phyloP scores from a whole-genome alignment of 2,888 invertebrate genomes.

The Tuberolachnus salignus region DNA sequence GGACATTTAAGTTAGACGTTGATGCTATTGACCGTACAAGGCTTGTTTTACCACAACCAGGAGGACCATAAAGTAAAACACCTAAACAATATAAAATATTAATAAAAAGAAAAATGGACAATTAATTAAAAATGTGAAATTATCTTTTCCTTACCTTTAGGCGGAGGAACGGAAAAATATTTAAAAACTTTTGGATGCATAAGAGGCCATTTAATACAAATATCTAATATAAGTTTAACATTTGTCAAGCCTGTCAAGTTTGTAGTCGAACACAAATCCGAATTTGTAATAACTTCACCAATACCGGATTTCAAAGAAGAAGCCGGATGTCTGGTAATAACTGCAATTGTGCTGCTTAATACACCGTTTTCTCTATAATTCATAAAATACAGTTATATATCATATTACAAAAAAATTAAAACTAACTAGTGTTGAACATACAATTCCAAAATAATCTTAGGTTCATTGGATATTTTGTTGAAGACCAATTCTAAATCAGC shows the following conservation, averaged over 20 bases:
- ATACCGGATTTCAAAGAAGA: constrained; percentile 65
- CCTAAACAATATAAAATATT: constrained; percentile 62
- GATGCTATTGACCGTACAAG: constrained; percentile 68
- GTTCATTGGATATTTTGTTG: constrained; percentile 59
- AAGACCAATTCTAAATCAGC: constrained; percentile 66
- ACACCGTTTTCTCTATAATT: constrained; percentile 49
- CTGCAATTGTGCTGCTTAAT: constrained; percentile 58
- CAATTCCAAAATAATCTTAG: constrained; percentile 33
- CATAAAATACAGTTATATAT: constrained; percentile 47
- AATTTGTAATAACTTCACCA: constrained; percentile 62
- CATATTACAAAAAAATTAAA: constrained; percentile 3
- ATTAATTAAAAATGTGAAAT: not conserved
- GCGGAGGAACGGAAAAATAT: constrained; percentile 67
- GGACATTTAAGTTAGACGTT: constrained; percentile 66
- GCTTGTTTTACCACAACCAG: constrained; percentile 72
- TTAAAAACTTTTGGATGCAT: constrained; percentile 66
- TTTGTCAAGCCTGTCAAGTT: constrained; percentile 67
- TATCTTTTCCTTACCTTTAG: constrained; percentile 63
- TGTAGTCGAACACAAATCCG: constrained; percentile 63
- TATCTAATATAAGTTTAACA: constrained; percentile 66
- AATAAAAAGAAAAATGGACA: constrained; percentile 24
- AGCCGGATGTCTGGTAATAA: constrained; percentile 63
- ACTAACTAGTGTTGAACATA: constrained; percentile 4
- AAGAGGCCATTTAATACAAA: constrained; percentile 68
- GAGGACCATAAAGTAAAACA: constrained; percentile 70